Base-by-base conservation (phyloP, 2,797 vertebrate genomes). In the Micrastur ruficollis region DNA sequence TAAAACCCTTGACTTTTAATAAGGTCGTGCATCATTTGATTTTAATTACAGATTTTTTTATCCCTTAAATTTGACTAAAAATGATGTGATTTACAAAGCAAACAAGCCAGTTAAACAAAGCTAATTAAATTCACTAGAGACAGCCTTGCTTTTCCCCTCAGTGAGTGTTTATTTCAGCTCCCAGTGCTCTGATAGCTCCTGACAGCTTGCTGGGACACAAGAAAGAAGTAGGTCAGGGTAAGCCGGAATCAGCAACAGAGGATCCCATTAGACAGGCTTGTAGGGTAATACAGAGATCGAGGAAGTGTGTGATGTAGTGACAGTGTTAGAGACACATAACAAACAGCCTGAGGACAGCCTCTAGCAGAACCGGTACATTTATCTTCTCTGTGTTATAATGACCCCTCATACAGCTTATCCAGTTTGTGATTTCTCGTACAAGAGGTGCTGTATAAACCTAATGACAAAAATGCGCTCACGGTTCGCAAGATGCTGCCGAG, bases 141-240 rank as follows among this genome's bases (percentile, higher is more conserved):
- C 92, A 92, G 91, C 90, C 97, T 95, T 70, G 95, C 97, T 97
- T 97, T 97, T 97, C 96, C 93, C 93, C 81, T 97, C 93, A 91
- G 87, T 94, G 95, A 98, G 97, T 95, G 95, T 98, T 97, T 97
- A 96, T 97, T 98, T 98, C 97, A 98, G 96, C 91, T 98, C 96
- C 96, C 93, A 95, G 81, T 96, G 94, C 96, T 97, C 97, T 97
- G 94, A 98, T 95, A 96, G 97, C 93, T 98, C 93, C 95, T 93
- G 96, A 98, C 97, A 97, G 96, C 97, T 98, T 97, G 96, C 98
- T 96, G 96, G 97, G 97, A 97, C 97, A 94, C 76, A 94, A 96
- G 93, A 97, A 98, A 96, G 96, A 98, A 97, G 91, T 96, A 96
- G 97, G 96, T 97, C 98, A 98, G 96, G 95, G 96, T 97, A 97